These are phyloP conservation scores for Lophura nycthemera DNA, from an alignment of 2,113 vertebrate species.

Conservation along the genomic window DNA sequence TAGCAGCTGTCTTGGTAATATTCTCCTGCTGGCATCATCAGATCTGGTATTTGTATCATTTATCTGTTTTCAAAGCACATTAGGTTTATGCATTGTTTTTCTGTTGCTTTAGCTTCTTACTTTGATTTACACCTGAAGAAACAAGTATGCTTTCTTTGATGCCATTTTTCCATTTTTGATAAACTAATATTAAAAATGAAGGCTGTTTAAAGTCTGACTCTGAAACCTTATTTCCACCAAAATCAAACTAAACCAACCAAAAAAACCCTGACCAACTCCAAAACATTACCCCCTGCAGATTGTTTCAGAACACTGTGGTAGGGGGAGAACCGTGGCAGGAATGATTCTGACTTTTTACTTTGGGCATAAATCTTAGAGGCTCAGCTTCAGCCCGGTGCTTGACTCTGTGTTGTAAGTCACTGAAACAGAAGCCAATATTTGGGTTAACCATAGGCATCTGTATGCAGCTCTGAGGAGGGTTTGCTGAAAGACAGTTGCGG, in stretches of 20 bases:
- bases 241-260: neutral
- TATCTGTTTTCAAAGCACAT: constrained; percentile 37
- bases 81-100: constrained; percentile 10
- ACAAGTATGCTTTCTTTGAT: constrained; percentile 21
- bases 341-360: neutral
- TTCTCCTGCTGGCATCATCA: constrained; percentile 27
- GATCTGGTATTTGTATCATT: constrained; percentile 19
- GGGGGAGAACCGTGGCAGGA: neutral
- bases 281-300: no score
- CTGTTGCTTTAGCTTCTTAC: constrained; percentile 7
- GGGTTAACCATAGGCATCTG: neutral
- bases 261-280: neutral
- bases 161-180: constrained; percentile 39
- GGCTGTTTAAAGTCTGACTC: neutral
- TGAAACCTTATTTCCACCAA: neutral
- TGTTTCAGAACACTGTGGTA: neutral
- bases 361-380: neutral
- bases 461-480: neutral
- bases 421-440: neutral
- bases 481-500: neutral
- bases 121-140: constrained; percentile 52
- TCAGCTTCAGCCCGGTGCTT: neutral
- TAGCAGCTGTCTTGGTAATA: constrained; percentile 31
- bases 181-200: neutral
- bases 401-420: neutral